Conservation (phyloP, 2,797 vertebrate genomes). For the Ispidina picta region DNA sequence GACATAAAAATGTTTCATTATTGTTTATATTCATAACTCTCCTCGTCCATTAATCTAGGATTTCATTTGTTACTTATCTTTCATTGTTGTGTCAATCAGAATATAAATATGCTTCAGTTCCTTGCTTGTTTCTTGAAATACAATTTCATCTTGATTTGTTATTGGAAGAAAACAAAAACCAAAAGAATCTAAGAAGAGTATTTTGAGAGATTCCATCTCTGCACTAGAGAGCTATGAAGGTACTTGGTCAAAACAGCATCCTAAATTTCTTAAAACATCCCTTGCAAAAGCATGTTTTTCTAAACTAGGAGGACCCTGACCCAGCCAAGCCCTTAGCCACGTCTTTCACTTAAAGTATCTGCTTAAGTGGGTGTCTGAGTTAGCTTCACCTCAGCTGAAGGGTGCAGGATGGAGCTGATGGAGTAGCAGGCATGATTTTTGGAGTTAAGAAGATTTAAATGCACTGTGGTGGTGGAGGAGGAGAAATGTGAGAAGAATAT, state of each 20-base stretch:
- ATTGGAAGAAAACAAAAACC: neutral
- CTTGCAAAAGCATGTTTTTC: neutral
- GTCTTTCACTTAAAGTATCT: neutral
- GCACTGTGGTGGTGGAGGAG: neutral
- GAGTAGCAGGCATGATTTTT: neutral
- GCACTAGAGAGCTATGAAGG: neutral
- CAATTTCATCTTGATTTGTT: neutral
- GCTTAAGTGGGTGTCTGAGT: neutral
- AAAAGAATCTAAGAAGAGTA: neutral
- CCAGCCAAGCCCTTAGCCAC: neutral
- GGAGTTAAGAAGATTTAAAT: slow-evolving; percentile 17
- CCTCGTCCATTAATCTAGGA: neutral
- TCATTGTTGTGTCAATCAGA: neutral
- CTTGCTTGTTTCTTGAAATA: neutral
- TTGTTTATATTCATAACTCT: neutral
- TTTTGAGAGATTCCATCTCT: neutral
- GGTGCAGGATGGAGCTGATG: neutral
- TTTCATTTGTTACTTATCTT: neutral
- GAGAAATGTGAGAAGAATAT: slow-evolving; percentile 48
- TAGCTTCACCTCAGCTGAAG: neutral
- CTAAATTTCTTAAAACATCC: neutral
- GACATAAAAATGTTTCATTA: neutral
- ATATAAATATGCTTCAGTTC: neutral
- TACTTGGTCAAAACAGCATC: neutral
- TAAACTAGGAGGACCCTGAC: neutral